A percentile compares a stretch with the other conserved stretches of the same genome.
phyloP scores from a whole-genome alignment of 2,113 vertebrate genomes.

The Polypterus bichir region DNA sequence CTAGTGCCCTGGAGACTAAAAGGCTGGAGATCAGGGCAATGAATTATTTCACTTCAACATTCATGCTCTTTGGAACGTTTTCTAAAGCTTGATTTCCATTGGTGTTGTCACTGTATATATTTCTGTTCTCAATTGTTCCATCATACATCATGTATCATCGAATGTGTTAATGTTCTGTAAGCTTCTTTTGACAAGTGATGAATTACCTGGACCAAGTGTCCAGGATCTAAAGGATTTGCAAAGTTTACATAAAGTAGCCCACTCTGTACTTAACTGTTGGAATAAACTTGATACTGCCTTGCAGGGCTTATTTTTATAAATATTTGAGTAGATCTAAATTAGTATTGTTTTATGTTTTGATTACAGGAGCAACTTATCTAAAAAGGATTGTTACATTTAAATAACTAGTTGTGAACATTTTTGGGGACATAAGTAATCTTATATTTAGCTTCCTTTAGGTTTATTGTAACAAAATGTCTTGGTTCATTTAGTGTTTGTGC shows the following conservation, averaged over 20 bases:
- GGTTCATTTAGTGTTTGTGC: no score
- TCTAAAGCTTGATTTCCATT: not conserved
- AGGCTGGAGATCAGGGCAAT: not conserved
- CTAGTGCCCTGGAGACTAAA: not conserved
- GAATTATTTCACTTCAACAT: not conserved
- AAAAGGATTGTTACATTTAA: no score
- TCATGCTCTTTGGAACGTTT: not conserved
- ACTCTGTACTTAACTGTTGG: conserved; percentile 43
- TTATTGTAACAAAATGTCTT: no score
- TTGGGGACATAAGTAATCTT: no score
- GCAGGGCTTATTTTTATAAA: conserved; percentile 24
- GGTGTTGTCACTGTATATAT: not conserved
- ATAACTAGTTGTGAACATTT: no score
- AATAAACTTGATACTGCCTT: conserved; percentile 48
- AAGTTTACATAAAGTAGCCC: conserved; percentile 51
- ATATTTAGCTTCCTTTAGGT: no score
- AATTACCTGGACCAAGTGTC: conserved; percentile 47
- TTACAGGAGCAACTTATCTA: no score
- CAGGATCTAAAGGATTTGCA: conserved; percentile 61
- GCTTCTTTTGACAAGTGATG: conserved; percentile 47
- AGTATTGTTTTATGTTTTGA: not conserved
- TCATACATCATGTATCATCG: not conserved
- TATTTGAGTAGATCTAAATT: not conserved
- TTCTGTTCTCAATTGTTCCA: not conserved
- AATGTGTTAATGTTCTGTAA: conserved; percentile 40